Conservation (phyloP, 2,113 vertebrate species). For the Chloroceryle aenea region DNA sequence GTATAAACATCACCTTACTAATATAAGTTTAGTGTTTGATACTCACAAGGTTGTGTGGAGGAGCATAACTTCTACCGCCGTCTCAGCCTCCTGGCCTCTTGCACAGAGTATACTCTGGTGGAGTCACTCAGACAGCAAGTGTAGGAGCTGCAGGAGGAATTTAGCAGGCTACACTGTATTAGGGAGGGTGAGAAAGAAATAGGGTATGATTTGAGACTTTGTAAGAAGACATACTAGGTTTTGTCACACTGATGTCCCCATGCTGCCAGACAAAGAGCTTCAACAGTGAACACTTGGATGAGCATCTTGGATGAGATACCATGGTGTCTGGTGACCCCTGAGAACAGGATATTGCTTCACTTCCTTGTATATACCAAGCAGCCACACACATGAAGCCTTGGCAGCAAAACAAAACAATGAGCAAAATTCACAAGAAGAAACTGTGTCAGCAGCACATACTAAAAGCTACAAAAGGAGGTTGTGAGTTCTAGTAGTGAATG, state of each 20-base stretch:
- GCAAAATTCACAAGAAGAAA: not conserved
- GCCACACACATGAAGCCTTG: not conserved
- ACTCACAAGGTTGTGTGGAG: not conserved
- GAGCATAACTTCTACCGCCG: not conserved
- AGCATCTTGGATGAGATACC: not conserved
- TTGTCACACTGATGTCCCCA: not conserved
- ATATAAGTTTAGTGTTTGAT: not conserved
- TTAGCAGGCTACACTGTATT: not conserved
- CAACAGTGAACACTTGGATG: not conserved
- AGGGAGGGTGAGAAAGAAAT: not conserved
- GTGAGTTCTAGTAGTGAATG: not conserved
- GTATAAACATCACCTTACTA: fast-evolving
- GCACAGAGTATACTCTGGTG: fast-evolving
- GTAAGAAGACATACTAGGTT: not conserved
- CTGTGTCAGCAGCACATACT: not conserved
- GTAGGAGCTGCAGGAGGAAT: not conserved
- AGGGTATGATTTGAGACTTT: not conserved
- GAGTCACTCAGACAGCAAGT: not conserved
- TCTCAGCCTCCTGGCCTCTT: not conserved
- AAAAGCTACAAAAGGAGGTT: not conserved
- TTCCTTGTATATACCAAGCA: not conserved
- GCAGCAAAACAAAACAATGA: not conserved
- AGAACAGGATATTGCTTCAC: not conserved
- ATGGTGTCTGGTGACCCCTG: not conserved
- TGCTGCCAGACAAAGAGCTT: not conserved